phyloP scores from a whole-genome alignment of 2,888 invertebrate genomes.

The Oscheius onirici region DNA sequence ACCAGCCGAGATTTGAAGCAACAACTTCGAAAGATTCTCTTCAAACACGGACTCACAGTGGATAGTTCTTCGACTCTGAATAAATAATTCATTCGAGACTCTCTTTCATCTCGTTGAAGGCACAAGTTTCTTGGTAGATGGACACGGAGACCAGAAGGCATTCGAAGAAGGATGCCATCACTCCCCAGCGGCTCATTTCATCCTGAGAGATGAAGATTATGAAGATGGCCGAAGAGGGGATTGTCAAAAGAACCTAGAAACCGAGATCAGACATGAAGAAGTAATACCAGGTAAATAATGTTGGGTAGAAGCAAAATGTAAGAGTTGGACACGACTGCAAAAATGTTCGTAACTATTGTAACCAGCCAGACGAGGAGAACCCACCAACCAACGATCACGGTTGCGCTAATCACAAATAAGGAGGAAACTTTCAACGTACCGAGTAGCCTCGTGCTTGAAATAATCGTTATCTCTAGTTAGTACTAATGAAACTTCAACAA shows the following conservation, averaged over 20 bases:
- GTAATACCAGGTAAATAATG: neutral
- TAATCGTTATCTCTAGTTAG: slow-evolving; percentile 9
- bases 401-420: too few relatives aligned
- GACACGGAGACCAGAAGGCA: neutral
- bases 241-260: neutral
- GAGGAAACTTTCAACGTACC: too few relatives aligned
- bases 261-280: neutral
- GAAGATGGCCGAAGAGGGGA: slow-evolving; percentile 14
- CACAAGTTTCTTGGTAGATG: neutral
- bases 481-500: slow-evolving; percentile 18
- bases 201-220: neutral
- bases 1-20: neutral
- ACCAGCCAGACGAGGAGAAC: slow-evolving; percentile 14
- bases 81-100: neutral
- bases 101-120: slow-evolving; percentile 17
- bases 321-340: slow-evolving; percentile 9
- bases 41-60: neutral
- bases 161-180: slow-evolving; percentile 2
- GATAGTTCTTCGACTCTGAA: neutral
- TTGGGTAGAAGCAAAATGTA: slow-evolving; percentile 16
- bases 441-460: slow-evolving; percentile 7
- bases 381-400: slow-evolving; percentile 15
- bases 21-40: neutral
- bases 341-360: neutral
- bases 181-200: neutral